Conservation (phyloP, 2,888 invertebrate species). For the Ypsolopha scabrella region DNA sequence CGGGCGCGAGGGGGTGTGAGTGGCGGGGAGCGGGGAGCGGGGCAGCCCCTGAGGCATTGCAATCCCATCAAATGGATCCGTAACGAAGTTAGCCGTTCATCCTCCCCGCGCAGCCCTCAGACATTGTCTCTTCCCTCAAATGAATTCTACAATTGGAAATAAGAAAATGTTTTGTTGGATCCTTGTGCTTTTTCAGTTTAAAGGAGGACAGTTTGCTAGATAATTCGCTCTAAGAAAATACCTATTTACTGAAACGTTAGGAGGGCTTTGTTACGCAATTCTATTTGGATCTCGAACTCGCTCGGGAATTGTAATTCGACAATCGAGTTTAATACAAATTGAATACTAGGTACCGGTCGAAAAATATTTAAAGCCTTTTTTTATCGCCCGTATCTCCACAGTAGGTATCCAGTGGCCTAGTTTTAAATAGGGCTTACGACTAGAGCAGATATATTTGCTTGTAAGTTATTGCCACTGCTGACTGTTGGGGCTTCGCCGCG, state of each 20-base stretch:
- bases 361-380: too few relatives aligned
- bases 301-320: conserved; percentile 8
- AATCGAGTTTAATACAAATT: too few relatives aligned
- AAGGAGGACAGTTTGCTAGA: conserved; percentile 56
- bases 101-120: conserved; percentile 66
- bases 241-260: conserved; percentile 30
- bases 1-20: conserved; percentile 29
- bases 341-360: too few relatives aligned
- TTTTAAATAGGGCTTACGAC: too few relatives aligned
- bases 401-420: too few relatives aligned
- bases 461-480: too few relatives aligned
- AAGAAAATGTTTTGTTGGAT: conserved; percentile 71
- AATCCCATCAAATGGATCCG: conserved; percentile 85
- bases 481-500: too few relatives aligned
- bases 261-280: conserved; percentile 21
- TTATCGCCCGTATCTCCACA: too few relatives aligned
- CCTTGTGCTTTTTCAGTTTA: conserved; percentile 65
- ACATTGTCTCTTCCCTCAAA: conserved; percentile 71
- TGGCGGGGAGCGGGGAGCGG: conserved; percentile 10
- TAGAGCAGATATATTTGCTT: too few relatives aligned
- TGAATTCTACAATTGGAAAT: conserved; percentile 72
- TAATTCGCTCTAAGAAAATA: conserved; percentile 38
- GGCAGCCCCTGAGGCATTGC: conserved; percentile 69
- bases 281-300: background rate
- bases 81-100: conserved; percentile 79